These are phyloP conservation scores for Oreochromis spilurus DNA, from an alignment of 2,113 vertebrate species.

Conservation along the genomic window DNA sequence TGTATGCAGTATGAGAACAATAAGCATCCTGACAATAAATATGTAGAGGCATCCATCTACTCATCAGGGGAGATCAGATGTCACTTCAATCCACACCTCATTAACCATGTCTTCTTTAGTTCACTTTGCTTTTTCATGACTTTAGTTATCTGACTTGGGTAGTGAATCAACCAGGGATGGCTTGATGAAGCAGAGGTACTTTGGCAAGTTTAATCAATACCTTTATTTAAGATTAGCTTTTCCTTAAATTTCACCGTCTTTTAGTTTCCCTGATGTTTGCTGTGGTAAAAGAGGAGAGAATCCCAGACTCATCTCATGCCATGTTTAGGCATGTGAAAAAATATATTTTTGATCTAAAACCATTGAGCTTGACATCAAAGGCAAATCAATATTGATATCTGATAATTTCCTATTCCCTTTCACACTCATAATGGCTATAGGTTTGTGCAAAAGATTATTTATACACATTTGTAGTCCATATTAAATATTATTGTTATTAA, in stretches of 20 bases:
- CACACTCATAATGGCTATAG: neutral
- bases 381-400: neutral
- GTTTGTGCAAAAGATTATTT: neutral
- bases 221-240: constrained; percentile 30
- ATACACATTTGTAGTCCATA: neutral
- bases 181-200: constrained; percentile 10
- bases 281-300: neutral
- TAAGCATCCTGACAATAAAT: neutral
- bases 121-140: neutral
- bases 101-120: neutral
- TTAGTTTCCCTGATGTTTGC: neutral
- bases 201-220: constrained; percentile 25
- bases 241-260: neutral
- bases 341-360: neutral
- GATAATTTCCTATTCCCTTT: neutral
- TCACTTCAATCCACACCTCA: neutral
- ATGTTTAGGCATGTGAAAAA: neutral
- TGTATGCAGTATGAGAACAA: neutral
- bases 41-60: neutral
- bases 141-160: neutral
- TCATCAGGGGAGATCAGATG: neutral
- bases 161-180: neutral
- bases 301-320: neutral
- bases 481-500: neutral
- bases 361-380: neutral